Conservation (phyloP, 2,888 invertebrate genomes). For the Chesias legatella region DNA sequence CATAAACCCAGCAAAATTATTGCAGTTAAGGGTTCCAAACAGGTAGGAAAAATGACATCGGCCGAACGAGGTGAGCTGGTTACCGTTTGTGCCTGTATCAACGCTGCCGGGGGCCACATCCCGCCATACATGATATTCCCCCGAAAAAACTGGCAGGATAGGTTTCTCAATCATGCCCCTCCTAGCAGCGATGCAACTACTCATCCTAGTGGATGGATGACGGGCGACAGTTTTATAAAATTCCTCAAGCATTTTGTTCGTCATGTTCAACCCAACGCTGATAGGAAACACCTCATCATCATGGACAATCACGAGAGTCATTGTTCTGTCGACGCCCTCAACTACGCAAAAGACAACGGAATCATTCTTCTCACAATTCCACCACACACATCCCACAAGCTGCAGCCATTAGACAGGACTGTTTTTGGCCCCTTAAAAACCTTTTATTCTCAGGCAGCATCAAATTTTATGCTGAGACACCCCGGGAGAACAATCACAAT, state of each 20-base stretch:
- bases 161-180: slow-evolving; percentile 4
- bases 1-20: slow-evolving; percentile 32
- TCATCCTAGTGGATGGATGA: slow-evolving; percentile 15
- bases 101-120: slow-evolving; percentile 11
- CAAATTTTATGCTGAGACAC: slow-evolving; percentile 7
- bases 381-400: slow-evolving; percentile 3
- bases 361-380: slow-evolving; percentile 1
- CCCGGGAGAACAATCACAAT: slow-evolving; percentile 11
- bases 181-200: slow-evolving; percentile 4
- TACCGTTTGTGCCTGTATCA: slow-evolving; percentile 11
- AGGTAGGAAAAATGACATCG: slow-evolving; percentile 17
- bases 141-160: slow-evolving; percentile 12
- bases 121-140: slow-evolving; percentile 18
- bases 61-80: slow-evolving; percentile 29
- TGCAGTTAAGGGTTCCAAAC: slow-evolving; percentile 27
- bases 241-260: slow-evolving; percentile 14
- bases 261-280: too few relatives aligned
- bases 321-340: too few relatives aligned
- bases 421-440: slow-evolving; percentile 3
- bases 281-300: too few relatives aligned
- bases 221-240: slow-evolving; percentile 9
- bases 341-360: slow-evolving; percentile 4
- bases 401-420: slow-evolving; percentile 5
- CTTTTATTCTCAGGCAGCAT: slow-evolving; percentile 1
- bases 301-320: too few relatives aligned